Conservation (phyloP, 1,140 invertebrate species). For the Pinna nobilis region DNA sequence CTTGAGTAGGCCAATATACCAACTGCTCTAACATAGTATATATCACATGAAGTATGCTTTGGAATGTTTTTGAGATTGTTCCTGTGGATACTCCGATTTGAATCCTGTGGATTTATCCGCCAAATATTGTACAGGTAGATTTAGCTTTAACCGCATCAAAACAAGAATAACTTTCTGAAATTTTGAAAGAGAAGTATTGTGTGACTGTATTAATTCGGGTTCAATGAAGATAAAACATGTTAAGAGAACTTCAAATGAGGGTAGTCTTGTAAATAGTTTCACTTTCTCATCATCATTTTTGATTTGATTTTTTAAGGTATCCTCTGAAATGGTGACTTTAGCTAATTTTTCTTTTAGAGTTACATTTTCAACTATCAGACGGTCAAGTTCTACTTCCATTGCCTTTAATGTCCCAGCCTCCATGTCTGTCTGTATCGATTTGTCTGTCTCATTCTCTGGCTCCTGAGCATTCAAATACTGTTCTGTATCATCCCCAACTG, state of each 20-base stretch:
- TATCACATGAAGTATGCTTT: not conserved
- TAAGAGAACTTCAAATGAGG: not conserved
- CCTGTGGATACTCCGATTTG: not conserved
- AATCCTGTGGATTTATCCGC: not conserved
- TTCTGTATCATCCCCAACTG: not conserved
- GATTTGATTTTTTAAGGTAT: too few species aligned
- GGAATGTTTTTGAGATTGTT: not conserved
- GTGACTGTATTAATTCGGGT: not conserved
- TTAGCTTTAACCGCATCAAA: not conserved
- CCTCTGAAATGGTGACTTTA: too few species aligned
- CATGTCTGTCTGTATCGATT: not conserved
- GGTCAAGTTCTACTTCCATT: not conserved
- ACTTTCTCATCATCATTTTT: not conserved
- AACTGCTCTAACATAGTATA: not conserved
- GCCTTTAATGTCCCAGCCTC: not conserved
- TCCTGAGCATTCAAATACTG: not conserved
- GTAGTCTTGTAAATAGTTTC: not conserved
- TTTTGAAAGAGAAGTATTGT: not conserved
- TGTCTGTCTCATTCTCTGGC: not conserved
- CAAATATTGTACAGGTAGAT: not conserved
- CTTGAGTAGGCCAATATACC: too few species aligned
- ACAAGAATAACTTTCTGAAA: conserved; percentile 2
- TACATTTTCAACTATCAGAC: not conserved
- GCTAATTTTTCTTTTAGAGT: not conserved
- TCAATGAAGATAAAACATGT: not conserved